Base-by-base conservation (phyloP, 2,888 invertebrate species). In the Cheilosia pagana region DNA sequence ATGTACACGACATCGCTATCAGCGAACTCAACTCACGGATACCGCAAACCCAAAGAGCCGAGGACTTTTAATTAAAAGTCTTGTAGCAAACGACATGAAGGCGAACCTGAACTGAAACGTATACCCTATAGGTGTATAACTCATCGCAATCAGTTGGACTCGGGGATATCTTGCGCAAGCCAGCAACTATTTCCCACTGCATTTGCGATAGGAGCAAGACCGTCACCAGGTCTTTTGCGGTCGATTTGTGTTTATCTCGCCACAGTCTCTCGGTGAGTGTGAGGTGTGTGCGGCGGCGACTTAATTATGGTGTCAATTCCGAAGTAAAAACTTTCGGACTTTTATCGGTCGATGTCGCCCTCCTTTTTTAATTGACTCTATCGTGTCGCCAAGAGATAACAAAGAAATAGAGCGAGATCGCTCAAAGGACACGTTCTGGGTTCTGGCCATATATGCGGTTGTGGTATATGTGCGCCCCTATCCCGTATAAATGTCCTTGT, bases 311-410 rank as follows among this genome's bases (percentile, higher is more conserved):
- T 85, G 85, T 81, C 85, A 81, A 81, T 85, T 81, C 50, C 23
- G 55, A 81, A 85, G 85, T 85, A 85, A 85, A 85, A 81, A 85
- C 81, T 85, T 85, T 83, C 39, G 75, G 81, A 85, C 85, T 85
- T 85, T 85, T 85, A 85, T 85, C 85, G 75, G 43, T 85, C 41
- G 70, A 70, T 85, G 85, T 85, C 75, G 70, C 75, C 75, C 75
- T 79, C 60, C 65, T 85, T 85, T 85, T 85, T 81, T 85, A 85
- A 85, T 85, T 85, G 85, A 85, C 81, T 81, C 85, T 79, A 85
- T 85, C 81, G 70, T 85, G 75, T 81, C 70, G 79, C 55, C 53
- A 67, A 71, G 81, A 81, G 85, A 85, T 85, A 85, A 81, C 81
- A 85, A 81, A 79, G 57, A 55, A 79, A 67, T 10, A 28, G 45